phyloP scores from a whole-genome alignment of 2,113 vertebrate species.

The Xiphophorus hellerii region DNA sequence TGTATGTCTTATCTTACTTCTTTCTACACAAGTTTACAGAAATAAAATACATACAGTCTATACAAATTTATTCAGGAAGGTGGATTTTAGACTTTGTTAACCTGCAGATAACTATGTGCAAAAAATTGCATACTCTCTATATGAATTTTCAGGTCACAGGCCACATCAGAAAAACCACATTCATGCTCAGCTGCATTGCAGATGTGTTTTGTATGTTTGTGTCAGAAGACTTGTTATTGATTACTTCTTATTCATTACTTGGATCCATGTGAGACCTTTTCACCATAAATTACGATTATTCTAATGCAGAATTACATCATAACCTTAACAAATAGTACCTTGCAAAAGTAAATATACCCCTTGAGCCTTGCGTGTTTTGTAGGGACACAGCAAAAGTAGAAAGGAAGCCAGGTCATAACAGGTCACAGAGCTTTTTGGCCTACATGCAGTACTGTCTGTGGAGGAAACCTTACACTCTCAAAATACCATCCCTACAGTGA shows the following conservation, averaged over 20 bases:
- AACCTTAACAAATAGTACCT: no score
- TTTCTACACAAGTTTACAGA: background rate
- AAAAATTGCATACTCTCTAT: background rate
- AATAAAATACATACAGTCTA: background rate
- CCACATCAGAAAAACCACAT: background rate
- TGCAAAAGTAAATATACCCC: no score
- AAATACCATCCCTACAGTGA: no score
- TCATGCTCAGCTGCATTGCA: slow-evolving; percentile 1
- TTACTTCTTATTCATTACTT: background rate
- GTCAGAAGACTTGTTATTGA: background rate
- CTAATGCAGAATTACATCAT: no score
- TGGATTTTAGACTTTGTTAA: background rate
- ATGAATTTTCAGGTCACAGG: slow-evolving; percentile 2
- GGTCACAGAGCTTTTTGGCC: no score
- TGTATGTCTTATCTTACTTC: background rate
- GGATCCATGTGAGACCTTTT: no score
- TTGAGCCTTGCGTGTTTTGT: no score
- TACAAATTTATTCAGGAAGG: background rate
- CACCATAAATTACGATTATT: no score
- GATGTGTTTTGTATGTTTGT: background rate
- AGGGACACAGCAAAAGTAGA: no score
- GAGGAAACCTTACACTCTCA: no score
- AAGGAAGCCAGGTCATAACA: no score
- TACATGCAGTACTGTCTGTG: no score
- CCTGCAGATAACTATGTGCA: background rate